phyloP scores from a whole-genome alignment of 2,888 invertebrate species.

The Spialia ferax region DNA sequence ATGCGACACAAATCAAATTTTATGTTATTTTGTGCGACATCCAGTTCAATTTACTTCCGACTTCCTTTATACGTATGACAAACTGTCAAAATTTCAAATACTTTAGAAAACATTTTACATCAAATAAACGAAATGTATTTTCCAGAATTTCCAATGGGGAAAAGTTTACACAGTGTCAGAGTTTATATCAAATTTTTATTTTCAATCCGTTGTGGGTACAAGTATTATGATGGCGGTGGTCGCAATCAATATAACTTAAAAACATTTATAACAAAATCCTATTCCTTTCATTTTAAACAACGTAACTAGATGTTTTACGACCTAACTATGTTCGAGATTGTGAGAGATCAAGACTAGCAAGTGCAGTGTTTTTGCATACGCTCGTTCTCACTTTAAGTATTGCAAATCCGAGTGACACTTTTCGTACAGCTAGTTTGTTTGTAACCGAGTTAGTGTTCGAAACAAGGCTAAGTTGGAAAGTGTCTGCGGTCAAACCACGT shows the following conservation, averaged over 20 bases:
- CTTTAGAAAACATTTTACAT: not conserved
- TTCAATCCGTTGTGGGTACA: too few species aligned
- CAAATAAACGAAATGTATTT: not conserved
- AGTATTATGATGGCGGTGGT: too few species aligned
- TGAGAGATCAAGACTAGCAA: not conserved
- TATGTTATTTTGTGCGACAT: too few species aligned
- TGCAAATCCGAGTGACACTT: slow-evolving; percentile 31
- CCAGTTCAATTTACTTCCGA: not conserved
- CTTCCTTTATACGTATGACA: not conserved
- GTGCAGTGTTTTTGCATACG: not conserved
- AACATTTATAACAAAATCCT: too few species aligned
- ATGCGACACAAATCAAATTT: too few species aligned
- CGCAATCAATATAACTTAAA: too few species aligned
- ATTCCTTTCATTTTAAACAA: too few species aligned
- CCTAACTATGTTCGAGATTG: too few species aligned
- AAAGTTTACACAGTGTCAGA: slow-evolving; percentile 3
- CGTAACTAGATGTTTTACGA: too few species aligned
- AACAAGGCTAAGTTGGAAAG: slow-evolving; percentile 40
- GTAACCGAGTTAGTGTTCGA: slow-evolving; percentile 33
- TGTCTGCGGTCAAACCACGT: slow-evolving; percentile 37
- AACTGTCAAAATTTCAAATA: not conserved
- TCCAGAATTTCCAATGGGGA: not conserved
- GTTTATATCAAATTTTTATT: slow-evolving; percentile 15
- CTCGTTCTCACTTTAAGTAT: slow-evolving; percentile 14
- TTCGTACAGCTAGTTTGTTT: slow-evolving; percentile 30